Base-by-base conservation (phyloP, 37 sponge, comb jelly and placozoan species). In the Halisarca cf. caerulea region DNA sequence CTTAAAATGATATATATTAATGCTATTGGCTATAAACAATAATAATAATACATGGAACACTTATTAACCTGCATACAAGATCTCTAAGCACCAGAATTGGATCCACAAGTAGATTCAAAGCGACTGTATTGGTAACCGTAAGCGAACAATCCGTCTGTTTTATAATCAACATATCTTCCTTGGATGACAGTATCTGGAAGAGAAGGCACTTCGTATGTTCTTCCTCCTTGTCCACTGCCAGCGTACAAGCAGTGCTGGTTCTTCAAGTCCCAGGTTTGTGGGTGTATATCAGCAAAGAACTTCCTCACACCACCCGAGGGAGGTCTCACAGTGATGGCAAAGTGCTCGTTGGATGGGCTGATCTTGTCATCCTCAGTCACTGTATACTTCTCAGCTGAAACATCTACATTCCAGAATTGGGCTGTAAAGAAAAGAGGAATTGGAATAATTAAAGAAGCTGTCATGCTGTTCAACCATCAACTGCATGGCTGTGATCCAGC, bases 351-450 rank as follows among this genome's bases (percentile, higher is more conserved):
- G 1, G 18, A 24, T 0, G 68, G 72, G 30, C 24, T 43, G 18
- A 51, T 35, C 2, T 40, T 38, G 24, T 34, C 58, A 41, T 66
- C 25, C 2, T 53, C 59, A 37, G 70, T 59, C 1, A 74, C 80
- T n/a, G 80, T 86, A 66, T 82, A 88, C 3, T 14, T 33, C 8
- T 39, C 55, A 17, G 86, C 86, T 39, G 36, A 33, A 0, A 92
- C 81, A 34, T 83, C 86, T 15, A 84, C 45, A 43, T 93, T 93
- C 90, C 90, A 93, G 90, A 93, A 93, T 66, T 93, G 93, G 84
- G 90, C 93, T 93, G 41, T 4, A 40, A 14, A 74, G 18, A 62
- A 8, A 62, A 62, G 11, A 55, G 11, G 57, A 17, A 17, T 55
- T 20, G 17, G 17, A 20, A 20, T 17, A 55, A 55, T 55, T 55